Evolutionary conservation across 2,113 vertebrate genomes (phyloP).

Genomic region (Colius striatus): DNA sequence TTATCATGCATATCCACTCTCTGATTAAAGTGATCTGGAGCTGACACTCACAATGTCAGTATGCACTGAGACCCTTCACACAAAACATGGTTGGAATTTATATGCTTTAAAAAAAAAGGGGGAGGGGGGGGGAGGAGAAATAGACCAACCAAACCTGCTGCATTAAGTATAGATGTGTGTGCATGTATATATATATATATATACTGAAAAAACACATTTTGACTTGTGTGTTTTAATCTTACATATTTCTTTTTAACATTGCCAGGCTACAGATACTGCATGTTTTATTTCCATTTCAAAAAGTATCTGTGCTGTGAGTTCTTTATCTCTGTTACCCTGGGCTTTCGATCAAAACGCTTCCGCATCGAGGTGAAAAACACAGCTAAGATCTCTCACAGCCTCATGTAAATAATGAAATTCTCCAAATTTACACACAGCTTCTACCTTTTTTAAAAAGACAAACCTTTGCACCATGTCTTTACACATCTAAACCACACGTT

Average conservation of each 20-base stretch:
- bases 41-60: slow-evolving; percentile 99
- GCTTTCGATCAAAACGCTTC: slow-evolving; percentile 48
- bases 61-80: slow-evolving; percentile 88
- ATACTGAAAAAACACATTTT: slow-evolving; percentile 3
- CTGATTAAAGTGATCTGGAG: slow-evolving; percentile 99
- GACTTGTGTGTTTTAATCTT: not conserved
- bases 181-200: not conserved
- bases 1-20: slow-evolving; percentile 99
- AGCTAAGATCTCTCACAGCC: not conserved
- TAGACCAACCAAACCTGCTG: slow-evolving; percentile 33
- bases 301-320: not conserved
- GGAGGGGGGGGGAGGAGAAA: not conserved
- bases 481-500: not conserved
- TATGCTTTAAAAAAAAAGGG: slow-evolving; percentile 75
- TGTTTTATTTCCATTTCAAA: slow-evolving; percentile 51
- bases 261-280: not conserved
- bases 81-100: slow-evolving; percentile 92
- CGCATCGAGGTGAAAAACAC: slow-evolving; percentile 1
- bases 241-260: slow-evolving; percentile 36
- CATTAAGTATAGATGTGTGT: not conserved
- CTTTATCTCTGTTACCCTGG: slow-evolving; percentile 37
- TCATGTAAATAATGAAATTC: not conserved
- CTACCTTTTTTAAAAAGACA: not conserved
- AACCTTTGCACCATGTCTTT: not conserved
- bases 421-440: not conserved